Evolutionary conservation across 92 coral and sea anemone genomes (phyloP), one percentile per base, ranked within the genome.

Genomic region (Muricea muricata): DNA sequence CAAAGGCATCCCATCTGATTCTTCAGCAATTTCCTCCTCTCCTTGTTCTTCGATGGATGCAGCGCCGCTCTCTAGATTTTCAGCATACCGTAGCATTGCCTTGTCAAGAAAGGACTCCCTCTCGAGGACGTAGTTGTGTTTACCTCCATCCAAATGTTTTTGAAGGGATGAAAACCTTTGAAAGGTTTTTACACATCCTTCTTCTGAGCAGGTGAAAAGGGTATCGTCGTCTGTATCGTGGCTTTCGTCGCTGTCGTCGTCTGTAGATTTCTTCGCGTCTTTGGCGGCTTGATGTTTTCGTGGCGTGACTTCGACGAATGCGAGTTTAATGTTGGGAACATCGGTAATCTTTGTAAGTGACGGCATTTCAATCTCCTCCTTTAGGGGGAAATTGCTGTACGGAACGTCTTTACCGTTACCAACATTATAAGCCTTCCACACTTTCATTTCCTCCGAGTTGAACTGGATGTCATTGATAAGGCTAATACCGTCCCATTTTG

Each of bases 401-500:
- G 6, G 77, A 11, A 42, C 24, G 17, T 23, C 29, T 48, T 67
- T 84, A 7, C 87, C 87, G 48, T 24, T 40, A 15, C 69, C 87
- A 50, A 83, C 47, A 14, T 37, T 20, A 21, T 83, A 69, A 10
- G 69, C 87, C 25, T 24, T 69, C 87, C 87, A 83, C 23, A 69
- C 69, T 77, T 12, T 18, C 66, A 83, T 69, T 54, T 56, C 41
- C 29, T 55, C 68, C 29, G 23, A 13, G 33, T 73, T 71, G 15
- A 45, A 48, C 13, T 40, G 31, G 50, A 83, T 20, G 48, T 83
- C 32, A 45, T 83, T 83, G 81, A 83, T 83, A 48, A 83, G 69
- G 70, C 87, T 83, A 14, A 83, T 10, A 60, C 87, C 87, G 48
- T 83, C 87, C 87, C 81, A 83, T 83, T 83, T 83, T 7, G 65